These are phyloP conservation scores for Aix galericulata DNA, from an alignment of 2,113 vertebrate species.

Conservation along the genomic window DNA sequence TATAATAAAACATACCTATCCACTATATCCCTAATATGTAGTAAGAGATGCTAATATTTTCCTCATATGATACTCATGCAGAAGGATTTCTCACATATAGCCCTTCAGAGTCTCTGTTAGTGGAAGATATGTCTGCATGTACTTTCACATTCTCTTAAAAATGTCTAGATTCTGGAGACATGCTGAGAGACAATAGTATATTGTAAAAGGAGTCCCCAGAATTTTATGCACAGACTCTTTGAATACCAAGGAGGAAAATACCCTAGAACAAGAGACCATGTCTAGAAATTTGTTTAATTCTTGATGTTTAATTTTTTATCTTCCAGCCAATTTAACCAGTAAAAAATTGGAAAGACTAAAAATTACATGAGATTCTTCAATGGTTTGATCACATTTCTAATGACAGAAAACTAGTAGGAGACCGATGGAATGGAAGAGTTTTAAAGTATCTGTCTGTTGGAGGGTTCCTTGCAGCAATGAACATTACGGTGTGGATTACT, in stretches of 20 bases:
- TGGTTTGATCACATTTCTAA: background rate
- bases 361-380: background rate
- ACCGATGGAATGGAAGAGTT: background rate
- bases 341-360: background rate
- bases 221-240: background rate
- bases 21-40: accelerated
- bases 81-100: background rate
- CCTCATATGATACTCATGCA: background rate
- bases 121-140: background rate
- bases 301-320: background rate
- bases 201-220: accelerated
- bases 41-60: background rate
- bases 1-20: background rate
- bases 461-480: background rate
- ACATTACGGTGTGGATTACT: background rate
- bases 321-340: background rate
- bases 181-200: background rate
- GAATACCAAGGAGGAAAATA: accelerated
- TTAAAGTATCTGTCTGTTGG: background rate
- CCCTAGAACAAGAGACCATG: background rate
- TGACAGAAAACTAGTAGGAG: background rate
- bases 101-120: background rate
- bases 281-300: background rate
- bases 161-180: background rate
- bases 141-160: background rate